Conservation (phyloP, 2,888 invertebrate species). For the Tyria jacobaeae region DNA sequence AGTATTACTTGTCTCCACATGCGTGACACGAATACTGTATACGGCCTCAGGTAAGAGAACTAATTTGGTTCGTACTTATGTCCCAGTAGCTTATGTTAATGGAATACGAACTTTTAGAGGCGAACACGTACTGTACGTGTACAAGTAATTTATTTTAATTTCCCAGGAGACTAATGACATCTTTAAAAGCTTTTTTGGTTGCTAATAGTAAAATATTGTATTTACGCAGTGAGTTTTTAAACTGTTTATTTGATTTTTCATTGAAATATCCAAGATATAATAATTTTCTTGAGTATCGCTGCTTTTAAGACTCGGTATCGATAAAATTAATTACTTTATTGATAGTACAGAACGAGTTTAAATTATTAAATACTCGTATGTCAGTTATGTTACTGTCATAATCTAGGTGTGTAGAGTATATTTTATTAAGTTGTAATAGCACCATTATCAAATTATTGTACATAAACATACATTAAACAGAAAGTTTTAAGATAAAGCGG, state of each 20-base stretch:
- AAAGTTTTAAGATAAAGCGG: too few relatives aligned
- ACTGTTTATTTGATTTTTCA: constrained; percentile 49
- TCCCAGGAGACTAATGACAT: constrained; percentile 77
- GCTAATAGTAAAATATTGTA: constrained; percentile 55
- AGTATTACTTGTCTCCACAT: neutral
- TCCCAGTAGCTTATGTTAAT: constrained; percentile 30
- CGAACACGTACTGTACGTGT: constrained; percentile 53
- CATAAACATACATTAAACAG: too few relatives aligned
- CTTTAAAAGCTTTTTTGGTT: constrained; percentile 72
- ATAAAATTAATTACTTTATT: constrained; percentile 40
- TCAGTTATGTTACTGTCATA: neutral
- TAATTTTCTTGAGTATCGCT: constrained; percentile 35
- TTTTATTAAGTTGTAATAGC: too few relatives aligned
- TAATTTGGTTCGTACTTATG: constrained; percentile 33
- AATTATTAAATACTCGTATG: neutral
- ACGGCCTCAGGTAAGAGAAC: constrained; percentile 32
- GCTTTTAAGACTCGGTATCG: constrained; percentile 24
- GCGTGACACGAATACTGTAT: neutral
- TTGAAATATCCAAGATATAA: constrained; percentile 41
- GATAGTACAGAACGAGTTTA: constrained; percentile 26
- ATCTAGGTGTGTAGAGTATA: too few relatives aligned
- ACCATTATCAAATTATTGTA: too few relatives aligned
- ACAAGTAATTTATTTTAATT: constrained; percentile 77
- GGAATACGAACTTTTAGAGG: constrained; percentile 35
- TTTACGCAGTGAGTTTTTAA: constrained; percentile 52